Conservation (phyloP, 2,797 vertebrate genomes). For the Brachymystax lenok region DNA sequence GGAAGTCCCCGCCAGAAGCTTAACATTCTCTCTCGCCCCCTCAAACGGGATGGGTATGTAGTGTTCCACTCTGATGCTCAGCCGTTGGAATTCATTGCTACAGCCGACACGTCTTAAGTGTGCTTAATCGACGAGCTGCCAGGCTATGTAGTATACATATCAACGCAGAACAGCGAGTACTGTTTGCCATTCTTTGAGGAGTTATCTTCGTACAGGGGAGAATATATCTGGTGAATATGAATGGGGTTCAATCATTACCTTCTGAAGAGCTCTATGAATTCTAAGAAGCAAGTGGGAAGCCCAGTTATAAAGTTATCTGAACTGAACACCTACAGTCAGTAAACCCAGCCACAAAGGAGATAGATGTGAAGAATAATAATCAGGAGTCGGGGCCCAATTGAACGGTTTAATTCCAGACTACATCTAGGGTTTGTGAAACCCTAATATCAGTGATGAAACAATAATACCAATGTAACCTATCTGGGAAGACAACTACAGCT, state of each 20-base stretch:
- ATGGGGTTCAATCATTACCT: neutral
- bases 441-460: neutral
- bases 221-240: neutral
- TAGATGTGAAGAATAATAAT: too few species aligned
- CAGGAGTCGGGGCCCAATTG: neutral
- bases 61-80: neutral
- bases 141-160: neutral
- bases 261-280: neutral
- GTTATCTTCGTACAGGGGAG: neutral
- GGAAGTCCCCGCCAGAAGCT: neutral
- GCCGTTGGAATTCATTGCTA: neutral
- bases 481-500: neutral
- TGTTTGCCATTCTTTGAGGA: neutral
- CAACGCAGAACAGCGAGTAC: neutral
- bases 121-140: neutral
- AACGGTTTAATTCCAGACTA: neutral
- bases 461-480: neutral
- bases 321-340: neutral
- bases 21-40: neutral
- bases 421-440: neutral
- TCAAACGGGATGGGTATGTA: neutral
- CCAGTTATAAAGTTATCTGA: neutral
- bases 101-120: neutral
- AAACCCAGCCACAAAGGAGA: too few species aligned
- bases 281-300: neutral